Base-by-base conservation (phyloP, 64 coral and sea anemone genomes). In the Acropora tenuis region DNA sequence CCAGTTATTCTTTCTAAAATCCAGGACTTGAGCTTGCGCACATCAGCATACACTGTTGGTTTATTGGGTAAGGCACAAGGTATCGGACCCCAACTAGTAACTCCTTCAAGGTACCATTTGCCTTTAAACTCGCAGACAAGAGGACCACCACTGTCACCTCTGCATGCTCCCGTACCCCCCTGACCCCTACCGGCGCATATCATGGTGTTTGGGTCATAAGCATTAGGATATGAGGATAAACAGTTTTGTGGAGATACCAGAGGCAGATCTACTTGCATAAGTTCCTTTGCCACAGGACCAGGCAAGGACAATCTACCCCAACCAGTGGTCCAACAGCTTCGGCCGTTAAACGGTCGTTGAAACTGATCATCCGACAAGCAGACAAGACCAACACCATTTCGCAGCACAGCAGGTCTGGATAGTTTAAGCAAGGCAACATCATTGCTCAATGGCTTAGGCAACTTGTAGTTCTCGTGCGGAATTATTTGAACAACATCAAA, bases 221-320 rank as follows among this genome's bases (percentile, higher is more conserved):
- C 43, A 15, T 57, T 44, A 49, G 17, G 19, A 40, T 93, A 93
- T 1, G 92, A 80, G 9, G 7, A 20, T 41, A 79, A 11, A 43
- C 92, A 93, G 1, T 20, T 79, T 15, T 48, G 43, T 17, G 57
- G 85, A 17, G 49, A 45, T 30, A 88, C 78, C 43, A 93, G 78
- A 18, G 92, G 92, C 42, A 93, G 65, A 41, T 75, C 49, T 1
- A 86, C 92, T 48, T 93, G 92, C 48, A 87, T 86, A 43, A 93
- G 92, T 13, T 47, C 41, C 8, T 88, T 55, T 15, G 92, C 77
- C 2, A 53, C 47, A 17, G 76, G 50, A 18, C 92, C 85, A 40
- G n/a, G 63, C 0, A 49, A 75, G 12, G 19, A 57, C 1, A 93
- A 47, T 49, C 74, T 69, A 12, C 91, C 91, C 91, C 91, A 93